Base-by-base conservation (phyloP, 2,888 invertebrate species). In the Drosophila neotestacea region DNA sequence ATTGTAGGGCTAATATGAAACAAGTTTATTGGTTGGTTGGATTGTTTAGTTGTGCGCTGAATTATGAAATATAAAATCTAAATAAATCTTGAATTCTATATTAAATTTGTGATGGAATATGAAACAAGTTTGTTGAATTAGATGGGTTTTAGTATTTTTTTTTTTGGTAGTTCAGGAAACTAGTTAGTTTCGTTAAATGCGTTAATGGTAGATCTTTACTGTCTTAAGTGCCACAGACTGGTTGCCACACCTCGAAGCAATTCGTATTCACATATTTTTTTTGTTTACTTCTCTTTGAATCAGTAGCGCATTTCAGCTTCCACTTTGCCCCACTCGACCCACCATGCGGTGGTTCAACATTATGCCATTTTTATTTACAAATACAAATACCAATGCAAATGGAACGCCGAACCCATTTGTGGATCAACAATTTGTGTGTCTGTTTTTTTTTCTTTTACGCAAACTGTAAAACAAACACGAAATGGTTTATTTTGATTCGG, bases 401-500 rank as follows among this genome's bases (percentile, higher is more conserved):
- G 68, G 61, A 52, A 48, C 13, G 48, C 67, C 72, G 9, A 75
- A 41, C 63, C 62, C 51, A 70, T 36, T 36, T 65, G 56, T 56
- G 44, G 44, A 44, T 55, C 55, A 55, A 55, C 55, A 55, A 39
- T 34, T 61, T 60, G 7, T 41, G 52, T 42, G 32, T 38, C 39
- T 63, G 32, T 39, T 48, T 3, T 48, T 48, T n/a, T 36, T 16
- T 39, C 28, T 41, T 77, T 77, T 85, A 50, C 58, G 76, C 47
- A 81, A 81, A 79, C 71, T 56, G 48, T 46, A 62, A 74, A 58
- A 38, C 52, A 81, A 73, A 83, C 68, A 69, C 64, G 50, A 67
- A 61, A 69, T 52, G 46, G 47, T 66, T 47, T 65, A 70, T 70
- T 66, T 69, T 69, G 71, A 72, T 83, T 77, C 85, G 79, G 71